Evolutionary conservation across 2,888 invertebrate species (phyloP), one percentile per base, ranked within the genome.

Genomic region (Eretmocerus hayati): DNA sequence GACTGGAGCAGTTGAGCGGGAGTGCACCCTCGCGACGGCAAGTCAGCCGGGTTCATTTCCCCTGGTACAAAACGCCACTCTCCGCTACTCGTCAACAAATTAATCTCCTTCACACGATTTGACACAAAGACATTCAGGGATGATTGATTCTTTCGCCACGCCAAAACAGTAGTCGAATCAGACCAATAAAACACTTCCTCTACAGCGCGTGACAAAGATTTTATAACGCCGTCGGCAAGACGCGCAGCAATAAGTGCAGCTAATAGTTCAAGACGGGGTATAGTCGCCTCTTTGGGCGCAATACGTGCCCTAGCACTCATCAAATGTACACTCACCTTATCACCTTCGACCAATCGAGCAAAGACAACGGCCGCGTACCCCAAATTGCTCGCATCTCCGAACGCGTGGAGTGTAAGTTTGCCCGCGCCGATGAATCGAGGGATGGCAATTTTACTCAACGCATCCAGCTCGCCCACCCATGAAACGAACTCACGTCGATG

Each of bases 21-120:
- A 9, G 48, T 45, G 53, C 64, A 65, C 8, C 65, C 65, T 19
- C 64, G 42, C 8, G 63, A 64, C 3, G 62, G 61, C 9, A 64
- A 46, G 50, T 67, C 65, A 6, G 64, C 65, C 3, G 63, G 62
- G 48, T 65, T 67, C 5, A 51, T 3, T 9, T 22, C 22, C 8
- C 65, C 65, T 9, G 65, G 63, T 8, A 66, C 54, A 54, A 59
- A 57, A 8, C 50, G 38, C 65, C 65, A 65, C 2, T 36, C 23
- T 4, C 56, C 42, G 3, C 23, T 9, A 5, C 15, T 13, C 33
- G 33, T 9, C 33, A 33, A 33, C n/a, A 5, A 5, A 33, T 33
- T 33, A 1, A 33, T 33, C 15, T 33, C 33, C 15, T 33, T 18
- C n/a, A 36, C 36, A 5, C 36, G 36, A 15, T 69, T 15, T 4